Conservation (phyloP, 2,888 invertebrate genomes). For the Eugnorisma glareosa region DNA sequence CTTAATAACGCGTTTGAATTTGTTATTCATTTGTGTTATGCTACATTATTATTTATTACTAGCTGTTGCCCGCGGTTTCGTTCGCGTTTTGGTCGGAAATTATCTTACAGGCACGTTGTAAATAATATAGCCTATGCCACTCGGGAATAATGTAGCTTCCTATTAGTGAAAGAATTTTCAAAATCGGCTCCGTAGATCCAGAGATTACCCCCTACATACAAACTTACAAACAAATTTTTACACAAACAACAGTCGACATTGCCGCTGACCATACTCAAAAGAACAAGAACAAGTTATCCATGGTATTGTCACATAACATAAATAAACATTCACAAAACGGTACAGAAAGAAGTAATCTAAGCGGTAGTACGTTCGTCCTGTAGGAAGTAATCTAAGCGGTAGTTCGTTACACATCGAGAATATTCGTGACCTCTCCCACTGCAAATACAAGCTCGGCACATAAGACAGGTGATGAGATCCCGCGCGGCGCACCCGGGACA, state of each 20-base stretch:
- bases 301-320: background rate
- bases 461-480: conserved; percentile 38
- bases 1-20: background rate
- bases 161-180: too few species aligned
- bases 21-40: background rate
- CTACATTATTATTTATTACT: background rate
- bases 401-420: background rate
- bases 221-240: too few species aligned
- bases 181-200: too few species aligned
- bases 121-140: too few species aligned
- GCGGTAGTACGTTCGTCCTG: background rate
- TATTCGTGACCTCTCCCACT: conserved; percentile 9
- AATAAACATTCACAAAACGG: background rate
- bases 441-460: background rate
- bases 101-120: too few species aligned
- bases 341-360: background rate
- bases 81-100: too few species aligned
- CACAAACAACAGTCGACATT: background rate
- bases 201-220: too few species aligned
- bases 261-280: too few species aligned
- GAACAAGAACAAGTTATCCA: background rate
- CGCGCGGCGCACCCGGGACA: background rate
- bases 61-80: too few species aligned
- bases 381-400: background rate
- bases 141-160: too few species aligned